phyloP scores from a whole-genome alignment of 2,888 invertebrate genomes.

The Hypomecis punctinalis region DNA sequence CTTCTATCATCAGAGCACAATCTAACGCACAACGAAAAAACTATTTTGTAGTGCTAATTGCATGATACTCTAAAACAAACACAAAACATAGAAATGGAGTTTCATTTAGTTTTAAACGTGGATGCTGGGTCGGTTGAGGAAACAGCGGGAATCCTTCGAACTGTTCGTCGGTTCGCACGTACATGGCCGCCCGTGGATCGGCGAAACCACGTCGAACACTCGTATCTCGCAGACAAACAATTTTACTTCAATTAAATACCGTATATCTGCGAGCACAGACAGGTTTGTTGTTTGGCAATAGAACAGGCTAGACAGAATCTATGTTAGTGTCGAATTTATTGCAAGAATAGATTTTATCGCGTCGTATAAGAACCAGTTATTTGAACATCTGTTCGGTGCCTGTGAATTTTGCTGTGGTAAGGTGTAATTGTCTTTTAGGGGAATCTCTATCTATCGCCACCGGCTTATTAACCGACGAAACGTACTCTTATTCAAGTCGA shows the following conservation, averaged over 20 bases:
- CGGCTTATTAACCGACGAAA: too few species aligned
- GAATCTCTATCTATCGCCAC: not conserved
- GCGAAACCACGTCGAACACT: conserved; percentile 31
- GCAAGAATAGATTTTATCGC: conserved; percentile 13
- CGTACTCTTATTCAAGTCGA: too few species aligned
- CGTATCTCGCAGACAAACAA: conserved; percentile 45
- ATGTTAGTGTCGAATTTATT: conserved; percentile 4
- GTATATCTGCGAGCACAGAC: conserved; percentile 23
- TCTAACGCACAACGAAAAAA: too few species aligned
- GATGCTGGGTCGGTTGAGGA: conserved; percentile 31
- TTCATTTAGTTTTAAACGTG: conserved; percentile 35
- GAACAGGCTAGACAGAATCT: conserved; percentile 4
- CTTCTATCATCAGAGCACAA: too few species aligned
- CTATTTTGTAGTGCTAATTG: too few species aligned
- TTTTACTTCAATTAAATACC: conserved; percentile 49
- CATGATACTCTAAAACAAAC: not conserved
- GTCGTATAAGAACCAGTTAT: not conserved
- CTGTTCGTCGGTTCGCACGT: conserved; percentile 43
- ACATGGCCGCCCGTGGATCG: conserved; percentile 38
- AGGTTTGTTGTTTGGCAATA: conserved; percentile 13
- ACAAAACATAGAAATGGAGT: conserved; percentile 21
- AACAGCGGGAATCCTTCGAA: conserved; percentile 31
- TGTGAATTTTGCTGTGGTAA: too few species aligned
- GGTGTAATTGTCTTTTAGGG: not conserved
- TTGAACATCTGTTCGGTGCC: not conserved